A percentile compares a stretch with the other conserved stretches of the same genome.
Evolutionary conservation across 2,113 vertebrate species (phyloP).

Genomic region (Pycnonotus jocosus): DNA sequence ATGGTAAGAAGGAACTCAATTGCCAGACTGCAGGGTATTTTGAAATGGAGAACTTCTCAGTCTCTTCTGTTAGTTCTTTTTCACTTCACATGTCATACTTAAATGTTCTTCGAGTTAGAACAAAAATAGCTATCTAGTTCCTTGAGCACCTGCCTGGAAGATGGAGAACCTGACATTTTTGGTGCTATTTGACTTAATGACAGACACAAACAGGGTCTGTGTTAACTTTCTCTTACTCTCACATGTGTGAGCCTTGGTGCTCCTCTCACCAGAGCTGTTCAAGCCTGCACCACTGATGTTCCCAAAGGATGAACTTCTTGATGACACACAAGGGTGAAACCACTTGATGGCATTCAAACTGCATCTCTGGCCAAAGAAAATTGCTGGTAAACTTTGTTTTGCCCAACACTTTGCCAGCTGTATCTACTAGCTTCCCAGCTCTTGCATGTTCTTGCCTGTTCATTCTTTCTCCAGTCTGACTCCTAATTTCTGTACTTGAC

Average conservation of each 20-base stretch:
- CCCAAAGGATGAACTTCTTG: neutral
- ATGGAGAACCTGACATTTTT: neutral
- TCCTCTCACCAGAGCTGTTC: neutral
- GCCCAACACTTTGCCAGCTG: neutral
- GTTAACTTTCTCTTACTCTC: neutral
- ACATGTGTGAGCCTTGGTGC: neutral
- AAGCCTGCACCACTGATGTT: neutral
- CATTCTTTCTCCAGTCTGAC: neutral
- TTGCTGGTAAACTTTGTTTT: neutral
- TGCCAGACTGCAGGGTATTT: slow-evolving; percentile 62
- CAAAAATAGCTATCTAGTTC: slow-evolving; percentile 33
- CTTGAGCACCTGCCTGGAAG: slow-evolving; percentile 12
- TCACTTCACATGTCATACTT: slow-evolving; percentile 41
- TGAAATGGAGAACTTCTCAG: slow-evolving; percentile 59
- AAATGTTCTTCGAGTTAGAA: slow-evolving; percentile 35
- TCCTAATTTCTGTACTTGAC: neutral
- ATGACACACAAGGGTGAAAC: neutral
- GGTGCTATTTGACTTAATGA: slow-evolving; percentile 21
- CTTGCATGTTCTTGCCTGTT: neutral
- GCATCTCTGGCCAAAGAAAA: neutral
- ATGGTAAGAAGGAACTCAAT: slow-evolving; percentile 48
- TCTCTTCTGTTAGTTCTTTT: slow-evolving; percentile 51
- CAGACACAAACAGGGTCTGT: slow-evolving; percentile 10
- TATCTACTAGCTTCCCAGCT: neutral
- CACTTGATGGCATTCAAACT: neutral